A percentile compares a stretch with the other conserved stretches of the same genome.
phyloP scores from a whole-genome alignment of 2,888 invertebrate genomes.

The Agrotis puta region DNA sequence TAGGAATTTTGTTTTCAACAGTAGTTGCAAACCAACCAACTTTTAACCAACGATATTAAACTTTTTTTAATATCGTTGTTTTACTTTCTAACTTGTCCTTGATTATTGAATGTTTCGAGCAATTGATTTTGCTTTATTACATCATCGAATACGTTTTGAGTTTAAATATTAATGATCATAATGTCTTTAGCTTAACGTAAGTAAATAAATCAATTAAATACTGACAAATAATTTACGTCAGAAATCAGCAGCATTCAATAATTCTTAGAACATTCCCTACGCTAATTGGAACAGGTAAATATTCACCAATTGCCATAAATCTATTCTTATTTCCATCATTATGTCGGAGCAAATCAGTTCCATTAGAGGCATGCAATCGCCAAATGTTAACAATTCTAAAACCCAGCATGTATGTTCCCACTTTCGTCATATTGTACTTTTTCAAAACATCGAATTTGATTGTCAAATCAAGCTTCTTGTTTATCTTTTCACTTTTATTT shows the following conservation, averaged over 20 bases:
- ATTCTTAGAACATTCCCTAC: conserved; percentile 62
- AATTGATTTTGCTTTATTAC: conserved; percentile 74
- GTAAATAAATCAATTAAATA: conserved; percentile 42
- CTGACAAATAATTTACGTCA: conserved; percentile 48
- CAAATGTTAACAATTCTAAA: conserved; percentile 59
- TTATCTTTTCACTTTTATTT: conserved; percentile 17
- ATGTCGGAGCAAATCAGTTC: conserved; percentile 62
- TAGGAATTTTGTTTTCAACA: conserved; percentile 76
- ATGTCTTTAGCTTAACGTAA: conserved; percentile 29
- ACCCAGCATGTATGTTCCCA: conserved; percentile 71
- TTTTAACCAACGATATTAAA: conserved; percentile 44
- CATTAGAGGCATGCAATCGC: conserved; percentile 77
- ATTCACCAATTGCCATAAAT: conserved; percentile 59
- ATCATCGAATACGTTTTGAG: conserved; percentile 76
- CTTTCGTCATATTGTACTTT: conserved; percentile 59
- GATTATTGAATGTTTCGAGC: conserved; percentile 71
- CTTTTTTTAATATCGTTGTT: conserved; percentile 73
- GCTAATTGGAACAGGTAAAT: conserved; percentile 64
- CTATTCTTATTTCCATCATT: conserved; percentile 61
- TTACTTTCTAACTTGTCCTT: conserved; percentile 72
- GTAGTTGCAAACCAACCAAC: conserved; percentile 74
- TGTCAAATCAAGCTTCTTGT: conserved; percentile 30
- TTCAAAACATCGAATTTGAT: conserved; percentile 45
- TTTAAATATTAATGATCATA: conserved; percentile 63
- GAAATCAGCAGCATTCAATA: conserved; percentile 65